Conservation (phyloP, 2,888 invertebrate species). For the Scaptomyza tumidula region DNA sequence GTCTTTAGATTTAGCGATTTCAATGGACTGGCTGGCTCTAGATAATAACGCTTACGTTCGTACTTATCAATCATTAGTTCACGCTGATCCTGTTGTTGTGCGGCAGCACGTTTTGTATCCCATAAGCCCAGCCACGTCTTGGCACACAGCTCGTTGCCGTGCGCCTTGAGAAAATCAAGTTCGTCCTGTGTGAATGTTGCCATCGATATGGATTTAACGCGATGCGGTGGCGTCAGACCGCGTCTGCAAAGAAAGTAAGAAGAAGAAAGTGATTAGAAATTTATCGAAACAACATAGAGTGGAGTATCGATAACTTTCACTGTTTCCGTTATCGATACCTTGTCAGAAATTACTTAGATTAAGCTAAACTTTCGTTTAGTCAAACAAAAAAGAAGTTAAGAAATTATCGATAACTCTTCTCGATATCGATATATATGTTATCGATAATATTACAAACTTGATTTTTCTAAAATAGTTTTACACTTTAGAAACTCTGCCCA, state of each 20-base stretch:
- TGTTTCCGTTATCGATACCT: too few species aligned
- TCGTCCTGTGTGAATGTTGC: conserved; percentile 98
- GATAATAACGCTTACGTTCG: conserved; percentile 91
- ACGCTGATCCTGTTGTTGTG: conserved; percentile 91
- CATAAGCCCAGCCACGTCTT: conserved; percentile 96
- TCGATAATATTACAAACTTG: not conserved
- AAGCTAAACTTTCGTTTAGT: too few species aligned
- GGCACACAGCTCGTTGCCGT: conserved; percentile 97
- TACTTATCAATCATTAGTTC: conserved; percentile 98
- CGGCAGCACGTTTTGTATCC: conserved; percentile 93
- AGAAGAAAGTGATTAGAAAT: not conserved
- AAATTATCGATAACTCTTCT: too few species aligned
- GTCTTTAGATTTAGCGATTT: conserved; percentile 83
- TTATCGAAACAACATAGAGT: too few species aligned
- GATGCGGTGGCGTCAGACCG: conserved; percentile 98
- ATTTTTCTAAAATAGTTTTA: not conserved
- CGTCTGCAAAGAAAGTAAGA: conserved; percentile 89
- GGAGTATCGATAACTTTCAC: too few species aligned
- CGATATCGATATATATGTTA: too few species aligned
- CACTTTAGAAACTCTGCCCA: not conserved
- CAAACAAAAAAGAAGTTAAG: too few species aligned
- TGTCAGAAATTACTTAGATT: too few species aligned
- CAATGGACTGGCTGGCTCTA: conserved; percentile 85
- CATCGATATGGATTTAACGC: conserved; percentile 99
- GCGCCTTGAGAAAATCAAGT: conserved; percentile 93